phyloP scores from a whole-genome alignment of 2,888 invertebrate species.

The Pyrrhosoma nymphula region DNA sequence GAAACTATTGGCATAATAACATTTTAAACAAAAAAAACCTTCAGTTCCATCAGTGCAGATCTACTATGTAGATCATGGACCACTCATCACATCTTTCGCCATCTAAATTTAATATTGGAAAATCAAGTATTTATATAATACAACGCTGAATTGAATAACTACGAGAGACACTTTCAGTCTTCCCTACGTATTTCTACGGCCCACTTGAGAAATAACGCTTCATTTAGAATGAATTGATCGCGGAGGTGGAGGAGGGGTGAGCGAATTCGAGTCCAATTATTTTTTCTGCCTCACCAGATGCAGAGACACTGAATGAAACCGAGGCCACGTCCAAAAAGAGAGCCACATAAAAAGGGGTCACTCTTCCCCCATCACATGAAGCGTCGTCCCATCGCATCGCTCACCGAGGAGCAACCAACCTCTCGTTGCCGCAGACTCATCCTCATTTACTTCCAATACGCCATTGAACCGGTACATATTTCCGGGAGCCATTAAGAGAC shows the following conservation, averaged over 20 bases:
- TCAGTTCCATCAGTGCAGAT: too few relatives aligned
- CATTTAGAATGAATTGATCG: neutral
- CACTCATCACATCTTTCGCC: too few relatives aligned
- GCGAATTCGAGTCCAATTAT: neutral
- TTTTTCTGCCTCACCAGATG: conserved; percentile 46
- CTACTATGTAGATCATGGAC: too few relatives aligned
- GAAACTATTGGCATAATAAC: too few relatives aligned
- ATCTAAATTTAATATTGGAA: too few relatives aligned
- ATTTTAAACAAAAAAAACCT: too few relatives aligned
- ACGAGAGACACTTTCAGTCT: too few relatives aligned
- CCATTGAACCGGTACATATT: conserved; percentile 40
- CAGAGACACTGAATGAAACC: neutral
- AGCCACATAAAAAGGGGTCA: neutral
- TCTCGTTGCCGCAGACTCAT: neutral
- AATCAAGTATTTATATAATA: too few relatives aligned
- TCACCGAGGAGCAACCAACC: neutral
- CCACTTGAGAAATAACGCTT: neutral
- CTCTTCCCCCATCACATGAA: neutral
- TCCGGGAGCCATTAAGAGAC: conserved; percentile 51
- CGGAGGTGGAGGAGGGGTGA: too few relatives aligned
- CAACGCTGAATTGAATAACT: too few relatives aligned
- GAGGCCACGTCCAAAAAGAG: conserved; percentile 6
- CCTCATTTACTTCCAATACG: conserved; percentile 53
- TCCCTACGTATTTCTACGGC: too few relatives aligned
- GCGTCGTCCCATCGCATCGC: neutral